A percentile compares a stretch with the other conserved stretches of the same genome.
phyloP scores from a whole-genome alignment of 2,888 invertebrate genomes.

The Exephanes ischioxanthus region DNA sequence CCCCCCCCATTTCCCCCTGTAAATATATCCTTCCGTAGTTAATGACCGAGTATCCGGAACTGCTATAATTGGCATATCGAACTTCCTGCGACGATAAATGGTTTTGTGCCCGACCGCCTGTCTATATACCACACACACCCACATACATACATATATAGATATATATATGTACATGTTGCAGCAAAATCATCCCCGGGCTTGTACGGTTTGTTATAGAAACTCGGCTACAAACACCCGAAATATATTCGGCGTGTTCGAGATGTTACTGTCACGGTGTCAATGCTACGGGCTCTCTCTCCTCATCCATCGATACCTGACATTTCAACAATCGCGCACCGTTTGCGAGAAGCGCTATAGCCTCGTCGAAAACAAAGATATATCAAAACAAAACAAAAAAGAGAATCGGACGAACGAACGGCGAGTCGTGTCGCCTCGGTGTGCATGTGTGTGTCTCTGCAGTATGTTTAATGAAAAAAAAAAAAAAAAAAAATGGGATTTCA shows the following conservation, averaged over 20 bases:
- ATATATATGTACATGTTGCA: background rate
- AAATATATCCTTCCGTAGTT: constrained; percentile 66
- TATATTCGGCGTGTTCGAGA: constrained; percentile 18
- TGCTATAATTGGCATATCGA: constrained; percentile 67
- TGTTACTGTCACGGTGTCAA: background rate
- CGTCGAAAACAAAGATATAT: constrained; percentile 25
- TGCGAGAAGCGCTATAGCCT: constrained; percentile 40
- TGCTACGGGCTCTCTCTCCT: background rate
- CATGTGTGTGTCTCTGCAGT: constrained; percentile 26
- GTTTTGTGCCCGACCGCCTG: constrained; percentile 46
- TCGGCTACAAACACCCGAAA: background rate
- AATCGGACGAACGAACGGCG: constrained; percentile 31
- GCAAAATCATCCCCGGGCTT: background rate
- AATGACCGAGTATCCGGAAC: constrained; percentile 67
- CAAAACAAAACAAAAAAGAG: background rate
- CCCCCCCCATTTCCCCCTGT: constrained; percentile 42
- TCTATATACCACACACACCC: constrained; percentile 17
- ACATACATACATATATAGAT: background rate
- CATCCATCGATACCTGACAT: background rate
- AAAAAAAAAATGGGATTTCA: constrained; percentile 50
- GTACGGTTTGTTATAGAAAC: background rate
- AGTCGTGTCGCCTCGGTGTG: constrained; percentile 48
- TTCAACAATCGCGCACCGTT: constrained; percentile 3
- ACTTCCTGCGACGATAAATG: constrained; percentile 55
- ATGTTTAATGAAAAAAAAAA: constrained; percentile 43